Base-by-base conservation (phyloP, 1,140 invertebrate species). In the Brachionus rubens region DNA sequence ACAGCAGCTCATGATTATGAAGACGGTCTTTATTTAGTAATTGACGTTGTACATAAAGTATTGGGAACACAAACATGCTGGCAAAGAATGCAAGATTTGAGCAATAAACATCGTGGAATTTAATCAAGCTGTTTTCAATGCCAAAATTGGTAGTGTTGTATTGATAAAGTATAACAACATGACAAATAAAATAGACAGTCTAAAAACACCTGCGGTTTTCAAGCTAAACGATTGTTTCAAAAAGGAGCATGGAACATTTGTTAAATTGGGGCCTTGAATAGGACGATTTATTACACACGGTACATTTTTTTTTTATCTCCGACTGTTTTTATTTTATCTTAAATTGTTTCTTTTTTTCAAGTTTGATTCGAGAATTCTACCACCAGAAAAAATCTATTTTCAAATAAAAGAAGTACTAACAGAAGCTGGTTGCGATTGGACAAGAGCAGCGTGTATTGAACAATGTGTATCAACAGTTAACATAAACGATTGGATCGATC, bases 161-260 rank as follows among this genome's bases (percentile, higher is more conserved):
- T 82, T 97, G n/a, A 96, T 94, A 0, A 87, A 90, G 56, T 97
- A 97, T 80, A 97, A 97, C 79, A 94, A 95, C 79, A 90, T 89
- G 80, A 91, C 91, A 0, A 96, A 97, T 81, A 85, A 89, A 36
- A 86, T 98, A 26, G 93, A 95, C 84, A 86, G 90, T 48, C 89
- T 89, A 81, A 86, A 85, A 12, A 89, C 89, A 9, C 84, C 78
- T 0, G 87, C 88, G 0, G 83, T 79, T 0, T 90, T 89, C 52
- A 87, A 83, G 2, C 86, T 86, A 24, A 86, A 86, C 36, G 87
- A 87, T 78, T 87, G 88, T 0, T 86, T 87, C n/a, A 85, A 87
- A 47, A 87, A 91, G 0, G 84, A 88, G 0, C 91, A 91, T 76
- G 76, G 82, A 88, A 59, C 86, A 93, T 56, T 85, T 98, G n/a